Conservation (phyloP, 2,113 vertebrate species). For the Coryphaenoides rupestris region DNA sequence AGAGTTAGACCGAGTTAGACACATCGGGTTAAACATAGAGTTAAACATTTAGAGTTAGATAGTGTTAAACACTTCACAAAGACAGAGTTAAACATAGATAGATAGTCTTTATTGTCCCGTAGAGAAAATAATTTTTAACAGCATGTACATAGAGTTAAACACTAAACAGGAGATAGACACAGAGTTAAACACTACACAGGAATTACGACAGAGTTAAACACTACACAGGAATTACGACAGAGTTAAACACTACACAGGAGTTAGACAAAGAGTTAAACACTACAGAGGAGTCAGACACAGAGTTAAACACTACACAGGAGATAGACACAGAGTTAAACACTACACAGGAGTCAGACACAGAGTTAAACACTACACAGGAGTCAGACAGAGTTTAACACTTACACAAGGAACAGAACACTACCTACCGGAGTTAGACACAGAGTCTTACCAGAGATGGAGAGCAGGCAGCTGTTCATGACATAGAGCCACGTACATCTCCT, state of each 20-base stretch:
- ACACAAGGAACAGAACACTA: background rate
- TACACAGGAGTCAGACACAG: background rate
- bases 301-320: background rate
- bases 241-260: no score
- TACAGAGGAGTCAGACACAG: background rate
- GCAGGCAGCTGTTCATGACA: conserved; percentile 96
- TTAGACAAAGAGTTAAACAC: no score
- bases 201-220: background rate
- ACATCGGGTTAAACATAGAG: no score
- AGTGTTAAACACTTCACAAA: background rate
- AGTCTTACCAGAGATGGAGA: conserved; percentile 94
- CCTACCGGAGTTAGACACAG: no score
- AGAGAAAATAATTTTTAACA: no score
- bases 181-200: background rate
- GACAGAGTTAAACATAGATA: background rate
- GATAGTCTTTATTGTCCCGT: no score
- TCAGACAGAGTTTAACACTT: no score
- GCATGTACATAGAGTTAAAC: no score
- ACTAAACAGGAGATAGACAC: background rate
- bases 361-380: no score
- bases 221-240: no score
- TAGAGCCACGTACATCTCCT: conserved; percentile 96
- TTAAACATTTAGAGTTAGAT: background rate
- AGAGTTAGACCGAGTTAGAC: background rate
- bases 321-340: background rate